Base-by-base conservation (phyloP, 2,113 vertebrate species). In the Bombycilla garrulus region DNA sequence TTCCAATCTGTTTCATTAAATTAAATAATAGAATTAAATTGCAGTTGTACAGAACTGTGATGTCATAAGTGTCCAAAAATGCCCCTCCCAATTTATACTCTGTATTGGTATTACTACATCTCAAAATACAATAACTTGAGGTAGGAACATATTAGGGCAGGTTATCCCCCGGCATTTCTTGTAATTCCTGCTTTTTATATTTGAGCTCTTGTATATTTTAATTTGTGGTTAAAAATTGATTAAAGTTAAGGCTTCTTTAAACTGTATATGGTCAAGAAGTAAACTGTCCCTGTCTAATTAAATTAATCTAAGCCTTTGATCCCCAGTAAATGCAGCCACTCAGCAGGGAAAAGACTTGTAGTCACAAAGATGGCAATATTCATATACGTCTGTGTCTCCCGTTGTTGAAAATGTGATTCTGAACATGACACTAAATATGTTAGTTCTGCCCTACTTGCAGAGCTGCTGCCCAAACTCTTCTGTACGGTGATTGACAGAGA, bases 401-500 rank as follows among this genome's bases (percentile, higher is more conserved):
- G 1, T 21, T 70, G 16, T 21, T 62, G 12, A 76, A 88, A 76
- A 42, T 7, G 36, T 12, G 8, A 8, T 76, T 56, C 10, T 77
- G 47, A 91, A 50, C 2, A 15, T 10, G 73, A 31, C 81, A 45
- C 2, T 26, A 31, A 78, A 65, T 3, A n/a, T 9, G 4, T 22
- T 57, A 65, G 4, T 40, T 90, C 50, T 60, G 12, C 1, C 14
- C 62, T 71, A 62, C 54, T 51, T 62, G 16, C 31, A 74, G 35
- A 88, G 45, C 11, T 74, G 11, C 15, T 79, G 10, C 23, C 18
- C 17, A 50, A 80, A 58, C 1, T 38, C 19, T 70, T 57, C 25
- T 5, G 11, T 57, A 62, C 13, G 5, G 2, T 42, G 24, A 53
- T 36, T 0, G 0, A 19, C 19, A 51, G 10, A 42, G 2, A 60